Evolutionary conservation across 2,888 invertebrate species (phyloP), one percentile per base, ranked within the genome.

Genomic region (Hyposoter didymator): DNA sequence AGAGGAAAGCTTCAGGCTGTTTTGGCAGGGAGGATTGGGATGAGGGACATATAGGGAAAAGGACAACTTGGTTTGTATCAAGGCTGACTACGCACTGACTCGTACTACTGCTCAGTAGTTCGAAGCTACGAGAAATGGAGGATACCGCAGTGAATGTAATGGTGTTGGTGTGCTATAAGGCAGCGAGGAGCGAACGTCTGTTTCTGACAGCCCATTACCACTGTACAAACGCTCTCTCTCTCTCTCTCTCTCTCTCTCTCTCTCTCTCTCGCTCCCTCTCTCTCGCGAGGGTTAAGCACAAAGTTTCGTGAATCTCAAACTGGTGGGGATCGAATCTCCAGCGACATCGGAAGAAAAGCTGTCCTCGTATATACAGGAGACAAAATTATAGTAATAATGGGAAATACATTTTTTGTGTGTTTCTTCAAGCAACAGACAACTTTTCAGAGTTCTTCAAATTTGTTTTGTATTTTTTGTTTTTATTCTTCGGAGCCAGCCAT

Each of bases 131-230:
- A 73, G 78, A 67, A 76, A 81, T 69, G 32, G 70, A 67, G 81
- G 81, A 86, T 78, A 85, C 83, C 78, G 55, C 84, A 62, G 79
- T 76, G 84, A 87, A 83, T 88, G 90, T 89, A 89, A 89, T 89
- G 90, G 92, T 91, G 90, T 91, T 90, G 89, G 91, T 92, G 89
- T 90, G 89, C 70, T 78, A 49, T 91, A 92, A 92, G 92, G 90
- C 90, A 91, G 80, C 89, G 90, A 90, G 90, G 91, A 90, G 90
- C 89, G 88, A 88, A 89, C 87, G 90, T 92, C 93, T 93, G 93
- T 84, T 87, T 78, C 89, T 93, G 93, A 93, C 93, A 93, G 93
- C 89, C 93, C 93, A 93, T 93, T 93, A 93, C 93, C 92, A 93
- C 92, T 93, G 92, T 91, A 92, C 91, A 92, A 92, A 92, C 91